phyloP scores from a whole-genome alignment of 1,140 invertebrate genomes.

The Drosophila azteca region DNA sequence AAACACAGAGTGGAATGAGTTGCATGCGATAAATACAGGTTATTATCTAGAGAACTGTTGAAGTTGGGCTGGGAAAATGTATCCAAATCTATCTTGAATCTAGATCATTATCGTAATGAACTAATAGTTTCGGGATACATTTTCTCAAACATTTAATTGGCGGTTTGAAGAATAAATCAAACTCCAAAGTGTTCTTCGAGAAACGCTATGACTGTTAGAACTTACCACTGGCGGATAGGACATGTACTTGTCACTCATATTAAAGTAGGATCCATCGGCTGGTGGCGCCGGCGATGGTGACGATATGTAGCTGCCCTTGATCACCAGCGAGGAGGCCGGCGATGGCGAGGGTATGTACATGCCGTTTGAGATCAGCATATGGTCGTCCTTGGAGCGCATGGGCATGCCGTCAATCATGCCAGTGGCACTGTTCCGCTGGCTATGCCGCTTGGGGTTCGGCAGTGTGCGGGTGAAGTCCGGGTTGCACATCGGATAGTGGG shows the following conservation, averaged over 20 bases:
- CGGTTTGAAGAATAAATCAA: background rate
- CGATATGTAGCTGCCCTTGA: constrained; percentile 83
- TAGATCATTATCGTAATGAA: constrained; percentile 21
- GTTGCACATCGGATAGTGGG: constrained; percentile 76
- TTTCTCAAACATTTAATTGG: background rate
- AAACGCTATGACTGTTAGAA: constrained; percentile 12
- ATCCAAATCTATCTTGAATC: constrained; percentile 26
- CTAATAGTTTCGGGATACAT: background rate
- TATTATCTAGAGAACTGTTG: constrained; percentile 41
- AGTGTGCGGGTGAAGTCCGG: constrained; percentile 77
- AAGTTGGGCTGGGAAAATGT: background rate
- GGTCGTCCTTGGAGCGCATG: constrained; percentile 78
- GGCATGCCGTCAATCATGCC: constrained; percentile 72
- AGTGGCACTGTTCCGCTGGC: constrained; percentile 71
- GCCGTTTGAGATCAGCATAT: constrained; percentile 78
- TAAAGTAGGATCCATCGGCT: constrained; percentile 91
- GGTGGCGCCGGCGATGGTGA: constrained; percentile 89
- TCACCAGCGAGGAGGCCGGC: constrained; percentile 77
- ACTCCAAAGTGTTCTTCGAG: too few relatives aligned
- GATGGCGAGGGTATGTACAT: constrained; percentile 77
- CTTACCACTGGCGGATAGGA: constrained; percentile 87
- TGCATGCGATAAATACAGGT: constrained; percentile 33
- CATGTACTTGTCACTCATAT: constrained; percentile 90
- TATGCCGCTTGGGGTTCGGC: constrained; percentile 76
- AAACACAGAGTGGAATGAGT: constrained; percentile 20